Base-by-base conservation (phyloP, 2,888 invertebrate species). In the Caenorhabditis doughertyi region DNA sequence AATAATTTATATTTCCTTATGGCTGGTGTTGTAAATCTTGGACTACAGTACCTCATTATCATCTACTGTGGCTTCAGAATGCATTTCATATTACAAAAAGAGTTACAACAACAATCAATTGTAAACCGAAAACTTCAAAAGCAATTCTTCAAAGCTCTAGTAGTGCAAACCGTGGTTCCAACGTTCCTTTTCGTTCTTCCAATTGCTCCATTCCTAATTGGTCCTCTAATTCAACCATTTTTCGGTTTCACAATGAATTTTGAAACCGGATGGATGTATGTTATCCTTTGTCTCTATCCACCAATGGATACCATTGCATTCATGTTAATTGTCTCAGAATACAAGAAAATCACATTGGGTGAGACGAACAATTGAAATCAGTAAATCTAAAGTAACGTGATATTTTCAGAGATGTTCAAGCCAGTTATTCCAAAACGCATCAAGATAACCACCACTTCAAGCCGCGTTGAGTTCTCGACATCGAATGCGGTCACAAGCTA, bases 61-160 rank as follows among this genome's bases (percentile, higher is more conserved):
- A 9, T 62, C 7, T 44, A 21, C 16, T 62, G 62, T 42, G 62
- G 62, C 1, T n/a, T n/a, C n/a, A n/a, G n/a, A n/a, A n/a, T n/a
- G 42, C 42, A 62, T 23, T 8, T 9, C 3, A 44, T 44, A 9
- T 8, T 62, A 2, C 11, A 44, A 27, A 25, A 44, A n/a, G 25
- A 62, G 18, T 18, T 68, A 3, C 13, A 8, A 39, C 70, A 47
- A 23, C 9, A n/a, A n/a, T 70, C 70, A 3, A n/a, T n/a, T n/a
- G 35, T 27, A 18, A 68, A 68, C 44, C 53, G 42, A 9, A 56
- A 58, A 9, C 58, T 70, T 11, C 56, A 70, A n/a, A 44, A 44
- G 29, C 70, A 70, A 16, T 32, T 70, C 16, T 70, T 56, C 70
- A 23, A 21, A 21, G 70, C 70, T 18, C 70, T 70, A 11, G 27